Base-by-base conservation (phyloP, 1,140 invertebrate species). In the Vanessa tameamea region DNA sequence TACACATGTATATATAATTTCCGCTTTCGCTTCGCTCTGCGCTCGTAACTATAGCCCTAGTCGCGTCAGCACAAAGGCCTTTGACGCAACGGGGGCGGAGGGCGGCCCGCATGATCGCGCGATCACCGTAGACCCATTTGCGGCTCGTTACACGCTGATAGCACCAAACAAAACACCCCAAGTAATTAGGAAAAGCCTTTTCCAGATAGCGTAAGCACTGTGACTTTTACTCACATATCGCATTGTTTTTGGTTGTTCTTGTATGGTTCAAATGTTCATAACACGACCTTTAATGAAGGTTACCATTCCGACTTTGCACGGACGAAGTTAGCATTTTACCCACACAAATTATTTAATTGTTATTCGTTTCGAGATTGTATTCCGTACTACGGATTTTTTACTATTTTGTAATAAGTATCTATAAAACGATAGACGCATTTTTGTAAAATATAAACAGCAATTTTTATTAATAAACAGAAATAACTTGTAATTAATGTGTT, bases 121-220 rank as follows among this genome's bases (percentile, higher is more conserved):
- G 88, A 92, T 92, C 90, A 78, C 83, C 81, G 84, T 82, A 84
- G 86, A 90, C 88, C 90, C 88, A 90, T 91, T 91, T 90, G 89
- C 87, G 87, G 85, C 90, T 89, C 89, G 89, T 88, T 92, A 90
- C 89, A 88, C 90, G 81, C 89, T 79, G 90, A 92, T 92, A 92
- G 89, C 89, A 84, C 88, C 89, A 91, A 88, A 92, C 90, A 92
- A 91, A 90, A 91, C 88, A 89, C 88, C 88, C 88, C 82, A 89
- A 92, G 88, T 90, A 92, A 92, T 92, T 92, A 92, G 89, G 89
- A 82, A 90, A 92, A 91, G 90, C 89, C 89, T 92, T 92, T 91
- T 90, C 84, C 87, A 92, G 90, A 91, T 91, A 92, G 81, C 82
- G 87, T 89, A 87, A 92, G 89, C 86, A 89, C 83, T 90, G 80